Percentiles rank a stretch among this genome's conserved stretches.
Conservation (phyloP, 1,140 invertebrate species). For the Bombus cullumanus region DNA sequence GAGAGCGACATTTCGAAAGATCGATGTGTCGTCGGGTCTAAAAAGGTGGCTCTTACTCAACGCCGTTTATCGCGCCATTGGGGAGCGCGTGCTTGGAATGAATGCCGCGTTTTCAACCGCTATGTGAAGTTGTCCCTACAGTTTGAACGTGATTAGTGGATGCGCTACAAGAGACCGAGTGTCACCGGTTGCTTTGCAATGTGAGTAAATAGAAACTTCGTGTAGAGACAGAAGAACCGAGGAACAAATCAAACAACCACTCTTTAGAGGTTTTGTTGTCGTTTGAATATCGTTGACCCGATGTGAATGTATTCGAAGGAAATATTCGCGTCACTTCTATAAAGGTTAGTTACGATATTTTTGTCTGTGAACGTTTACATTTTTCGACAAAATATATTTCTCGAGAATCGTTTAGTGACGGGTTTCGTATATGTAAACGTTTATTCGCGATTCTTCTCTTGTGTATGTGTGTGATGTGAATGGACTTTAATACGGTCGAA, state of each 20-base stretch:
- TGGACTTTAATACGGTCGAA: background rate
- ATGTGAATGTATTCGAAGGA: background rate
- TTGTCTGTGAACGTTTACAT: background rate
- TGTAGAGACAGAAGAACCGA: background rate
- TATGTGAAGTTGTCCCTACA: background rate
- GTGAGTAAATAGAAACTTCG: constrained; percentile 33
- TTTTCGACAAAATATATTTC: background rate
- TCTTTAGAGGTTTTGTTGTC: background rate
- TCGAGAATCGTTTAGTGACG: constrained; percentile 9
- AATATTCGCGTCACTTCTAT: background rate
- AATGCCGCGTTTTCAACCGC: constrained; percentile 26
- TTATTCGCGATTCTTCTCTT: background rate
- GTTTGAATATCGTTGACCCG: background rate
- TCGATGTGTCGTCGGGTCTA: constrained; percentile 40
- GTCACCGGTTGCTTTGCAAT: background rate
- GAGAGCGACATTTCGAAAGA: constrained; percentile 55
- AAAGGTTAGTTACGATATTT: background rate
- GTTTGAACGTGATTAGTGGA: constrained; percentile 36
- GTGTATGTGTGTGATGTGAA: constrained; percentile 18
- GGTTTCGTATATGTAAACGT: background rate
- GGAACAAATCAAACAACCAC: background rate
- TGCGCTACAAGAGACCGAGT: constrained; percentile 19
- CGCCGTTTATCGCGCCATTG: constrained; percentile 51
- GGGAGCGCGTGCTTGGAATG: constrained; percentile 34
- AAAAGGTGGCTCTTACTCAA: constrained; percentile 57